A percentile compares a stretch with the other conserved stretches of the same genome.
Conservation (phyloP, 1,140 invertebrate species). For the Nebria ingens region DNA sequence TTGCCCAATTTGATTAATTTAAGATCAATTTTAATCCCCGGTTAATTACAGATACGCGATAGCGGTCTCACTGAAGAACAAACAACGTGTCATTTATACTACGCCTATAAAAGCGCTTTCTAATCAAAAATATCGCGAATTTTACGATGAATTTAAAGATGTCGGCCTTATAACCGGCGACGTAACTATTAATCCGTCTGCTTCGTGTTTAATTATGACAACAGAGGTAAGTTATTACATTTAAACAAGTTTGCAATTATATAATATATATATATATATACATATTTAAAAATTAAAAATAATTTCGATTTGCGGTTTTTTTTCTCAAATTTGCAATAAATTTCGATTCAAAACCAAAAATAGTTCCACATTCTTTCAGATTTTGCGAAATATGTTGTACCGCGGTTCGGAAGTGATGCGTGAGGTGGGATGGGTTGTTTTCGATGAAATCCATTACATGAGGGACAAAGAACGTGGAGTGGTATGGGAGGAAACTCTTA, state of each 20-base stretch:
- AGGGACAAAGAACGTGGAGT: slow-evolving; percentile 97
- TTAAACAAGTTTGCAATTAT: too few relatives aligned
- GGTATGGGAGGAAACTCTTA: slow-evolving; percentile 99
- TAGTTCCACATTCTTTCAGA: too few relatives aligned
- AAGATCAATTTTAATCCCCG: slow-evolving; percentile 7
- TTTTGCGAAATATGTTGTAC: slow-evolving; percentile 97
- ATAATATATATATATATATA: too few relatives aligned
- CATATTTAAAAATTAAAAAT: too few relatives aligned
- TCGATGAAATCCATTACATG: slow-evolving; percentile 99
- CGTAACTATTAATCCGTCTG: slow-evolving; percentile 97
- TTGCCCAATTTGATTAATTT: slow-evolving; percentile 7
- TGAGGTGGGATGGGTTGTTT: slow-evolving; percentile 99
- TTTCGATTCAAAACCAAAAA: too few relatives aligned
- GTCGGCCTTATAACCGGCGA: slow-evolving; percentile 98
- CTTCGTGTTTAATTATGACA: slow-evolving; percentile 98
- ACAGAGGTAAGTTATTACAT: slow-evolving; percentile 65
- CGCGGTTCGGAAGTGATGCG: slow-evolving; percentile 95
- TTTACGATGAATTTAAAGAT: slow-evolving; percentile 95
- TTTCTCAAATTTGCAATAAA: too few relatives aligned
- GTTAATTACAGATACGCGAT: slow-evolving; percentile 53
- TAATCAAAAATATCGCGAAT: slow-evolving; percentile 99
- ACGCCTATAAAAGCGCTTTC: slow-evolving; percentile 99
- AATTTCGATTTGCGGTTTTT: too few relatives aligned
- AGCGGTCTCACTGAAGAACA: slow-evolving; percentile 55
- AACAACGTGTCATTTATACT: slow-evolving; percentile 94